Conservation (phyloP, 2,888 invertebrate genomes). For the Hanleya hanleyi region DNA sequence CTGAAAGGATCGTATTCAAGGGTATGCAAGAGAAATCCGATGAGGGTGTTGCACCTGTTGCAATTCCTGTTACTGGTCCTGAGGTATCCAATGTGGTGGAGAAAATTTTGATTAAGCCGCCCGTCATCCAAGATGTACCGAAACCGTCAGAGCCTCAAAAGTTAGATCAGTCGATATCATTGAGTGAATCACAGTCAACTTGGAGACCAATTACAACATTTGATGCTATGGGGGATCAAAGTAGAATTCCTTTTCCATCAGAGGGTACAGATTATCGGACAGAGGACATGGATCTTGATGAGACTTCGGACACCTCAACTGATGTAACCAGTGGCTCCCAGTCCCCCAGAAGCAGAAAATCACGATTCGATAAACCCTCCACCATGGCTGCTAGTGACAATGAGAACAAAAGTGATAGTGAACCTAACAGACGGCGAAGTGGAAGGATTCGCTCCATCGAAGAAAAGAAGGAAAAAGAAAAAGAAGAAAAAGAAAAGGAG, state of each 20-base stretch:
- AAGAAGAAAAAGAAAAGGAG: slow-evolving; percentile 11
- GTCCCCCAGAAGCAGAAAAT: neutral
- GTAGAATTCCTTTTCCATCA: no score
- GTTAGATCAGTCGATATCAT: neutral
- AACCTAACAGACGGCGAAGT: slow-evolving; percentile 6
- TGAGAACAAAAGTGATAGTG: neutral
- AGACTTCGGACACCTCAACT: neutral
- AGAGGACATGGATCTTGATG: no score
- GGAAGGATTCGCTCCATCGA: slow-evolving; percentile 6
- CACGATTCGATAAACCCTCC: neutral
- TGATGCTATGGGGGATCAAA: no score
- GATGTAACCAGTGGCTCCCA: neutral
- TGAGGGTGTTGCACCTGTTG: neutral
- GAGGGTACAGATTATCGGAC: no score
- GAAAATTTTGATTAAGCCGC: neutral
- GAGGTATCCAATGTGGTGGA: neutral
- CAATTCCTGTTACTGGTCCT: neutral
- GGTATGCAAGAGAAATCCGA: neutral
- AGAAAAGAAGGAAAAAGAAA: slow-evolving; percentile 16
- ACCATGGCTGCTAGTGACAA: neutral
- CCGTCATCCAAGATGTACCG: neutral
- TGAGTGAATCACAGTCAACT: neutral
- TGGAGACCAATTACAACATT: neutral
- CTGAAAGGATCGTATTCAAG: neutral
- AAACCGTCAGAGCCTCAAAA: neutral